Evolutionary conservation across 64 coral and sea anemone species (phyloP).

Genomic region (Stichodactyla helianthus): DNA sequence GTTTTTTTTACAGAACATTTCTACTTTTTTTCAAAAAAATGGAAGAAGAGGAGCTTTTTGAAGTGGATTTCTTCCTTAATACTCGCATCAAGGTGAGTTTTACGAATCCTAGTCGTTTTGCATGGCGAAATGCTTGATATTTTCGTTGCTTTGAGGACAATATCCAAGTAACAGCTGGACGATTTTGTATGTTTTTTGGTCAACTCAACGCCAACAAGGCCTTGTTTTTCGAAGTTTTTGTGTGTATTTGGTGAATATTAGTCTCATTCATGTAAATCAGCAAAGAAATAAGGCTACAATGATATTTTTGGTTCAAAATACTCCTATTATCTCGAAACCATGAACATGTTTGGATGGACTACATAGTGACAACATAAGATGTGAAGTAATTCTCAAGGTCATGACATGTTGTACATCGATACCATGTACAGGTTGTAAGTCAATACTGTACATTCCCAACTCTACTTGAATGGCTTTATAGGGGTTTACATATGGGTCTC

Average conservation of each 20-base stretch:
- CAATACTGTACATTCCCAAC: no score
- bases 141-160: neutral
- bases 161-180: neutral
- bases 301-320: no score
- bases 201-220: neutral
- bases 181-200: neutral
- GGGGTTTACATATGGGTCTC: no score
- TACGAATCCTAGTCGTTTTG: neutral
- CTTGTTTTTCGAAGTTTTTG: neutral
- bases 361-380: no score
- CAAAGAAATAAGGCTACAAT: neutral
- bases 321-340: no score
- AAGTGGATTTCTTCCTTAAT: conserved; percentile 46
- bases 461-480: no score
- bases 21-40: neutral
- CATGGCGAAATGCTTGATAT: neutral
- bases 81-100: conserved; percentile 20
- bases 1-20: neutral
- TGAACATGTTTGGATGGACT: no score
- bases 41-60: conserved; percentile 32
- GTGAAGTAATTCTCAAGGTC: no score
- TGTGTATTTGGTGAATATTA: neutral
- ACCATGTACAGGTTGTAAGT: no score
- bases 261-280: neutral
- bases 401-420: no score